These are phyloP conservation scores for Thymelicus lineola DNA, from an alignment of 2,888 invertebrate genomes.

Conservation along the genomic window DNA sequence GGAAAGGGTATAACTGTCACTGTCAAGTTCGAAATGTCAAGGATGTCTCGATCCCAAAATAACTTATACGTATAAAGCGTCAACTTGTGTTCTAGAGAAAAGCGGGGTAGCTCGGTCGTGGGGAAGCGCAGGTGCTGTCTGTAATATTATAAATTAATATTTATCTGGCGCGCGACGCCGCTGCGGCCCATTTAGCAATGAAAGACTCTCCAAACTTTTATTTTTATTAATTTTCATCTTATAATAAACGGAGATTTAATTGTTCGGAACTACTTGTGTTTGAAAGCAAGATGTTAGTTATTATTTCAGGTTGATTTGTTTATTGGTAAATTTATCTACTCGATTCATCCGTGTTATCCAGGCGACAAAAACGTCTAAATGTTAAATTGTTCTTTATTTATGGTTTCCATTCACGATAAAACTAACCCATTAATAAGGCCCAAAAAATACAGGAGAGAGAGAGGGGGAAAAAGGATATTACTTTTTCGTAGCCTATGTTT, in stretches of 20 bases:
- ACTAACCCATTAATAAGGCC: too few relatives aligned
- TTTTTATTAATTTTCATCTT: conserved; percentile 26
- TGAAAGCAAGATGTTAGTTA: background rate
- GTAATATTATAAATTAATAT: conserved; percentile 34
- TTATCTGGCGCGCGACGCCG: conserved; percentile 26
- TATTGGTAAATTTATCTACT: too few relatives aligned
- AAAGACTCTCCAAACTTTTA: conserved; percentile 22
- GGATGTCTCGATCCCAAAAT: background rate
- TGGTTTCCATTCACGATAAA: too few relatives aligned
- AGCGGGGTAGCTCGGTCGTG: background rate
- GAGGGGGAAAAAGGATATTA: too few relatives aligned
- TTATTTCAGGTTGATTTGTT: too few relatives aligned
- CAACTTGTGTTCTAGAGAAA: background rate
- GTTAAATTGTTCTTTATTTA: too few relatives aligned
- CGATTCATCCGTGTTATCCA: too few relatives aligned
- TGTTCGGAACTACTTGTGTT: background rate
- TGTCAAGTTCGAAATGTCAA: background rate
- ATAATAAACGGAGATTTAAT: background rate
- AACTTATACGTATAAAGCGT: background rate
- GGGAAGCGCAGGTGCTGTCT: conserved; percentile 24
- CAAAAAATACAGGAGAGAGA: too few relatives aligned
- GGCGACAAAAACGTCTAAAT: too few relatives aligned
- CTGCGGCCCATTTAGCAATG: conserved; percentile 27
- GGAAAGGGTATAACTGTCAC: too few relatives aligned
- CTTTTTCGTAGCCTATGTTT: too few relatives aligned